Evolutionary conservation across 2,888 invertebrate genomes (phyloP).

Genomic region (Macrosoma leucophasiata): DNA sequence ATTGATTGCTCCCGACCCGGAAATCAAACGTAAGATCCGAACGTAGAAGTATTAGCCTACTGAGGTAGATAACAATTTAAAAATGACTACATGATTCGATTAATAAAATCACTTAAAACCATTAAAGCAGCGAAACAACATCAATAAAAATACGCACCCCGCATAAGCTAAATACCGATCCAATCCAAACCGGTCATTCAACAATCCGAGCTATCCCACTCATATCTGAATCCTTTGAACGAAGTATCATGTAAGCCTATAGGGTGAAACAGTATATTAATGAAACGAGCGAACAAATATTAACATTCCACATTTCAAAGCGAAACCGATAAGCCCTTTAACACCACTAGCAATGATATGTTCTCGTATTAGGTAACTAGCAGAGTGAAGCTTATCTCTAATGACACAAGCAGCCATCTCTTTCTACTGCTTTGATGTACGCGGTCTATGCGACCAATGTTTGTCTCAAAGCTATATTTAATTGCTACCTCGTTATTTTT

Average conservation of each 20-base stretch:
- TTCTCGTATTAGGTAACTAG: constrained; percentile 11
- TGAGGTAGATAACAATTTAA: no score
- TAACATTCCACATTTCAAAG: constrained; percentile 36
- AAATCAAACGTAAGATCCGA: no score
- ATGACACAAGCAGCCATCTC: no score
- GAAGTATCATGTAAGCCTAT: constrained; percentile 1
- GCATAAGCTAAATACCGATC: no score
- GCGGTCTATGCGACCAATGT: constrained; percentile 39
- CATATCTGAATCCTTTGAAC: constrained; percentile 4
- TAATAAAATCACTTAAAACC: no score
- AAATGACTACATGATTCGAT: no score
- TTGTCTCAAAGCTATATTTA: constrained; percentile 67
- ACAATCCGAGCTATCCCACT: no score
- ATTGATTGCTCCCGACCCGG: no score
- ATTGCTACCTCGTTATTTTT: constrained; percentile 72
- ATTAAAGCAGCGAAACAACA: no score
- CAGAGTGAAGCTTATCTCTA: constrained; percentile 35
- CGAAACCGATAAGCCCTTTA: constrained; percentile 30
- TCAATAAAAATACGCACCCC: no score
- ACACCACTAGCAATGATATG: constrained; percentile 18
- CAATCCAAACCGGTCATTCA: no score
- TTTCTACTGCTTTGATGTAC: constrained; percentile 56
- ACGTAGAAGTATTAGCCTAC: no score
- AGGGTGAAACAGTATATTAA: constrained; percentile 25
- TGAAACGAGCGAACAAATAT: constrained; percentile 37